Base-by-base conservation (phyloP, 2,888 invertebrate species). In the Drosophila rubida region DNA sequence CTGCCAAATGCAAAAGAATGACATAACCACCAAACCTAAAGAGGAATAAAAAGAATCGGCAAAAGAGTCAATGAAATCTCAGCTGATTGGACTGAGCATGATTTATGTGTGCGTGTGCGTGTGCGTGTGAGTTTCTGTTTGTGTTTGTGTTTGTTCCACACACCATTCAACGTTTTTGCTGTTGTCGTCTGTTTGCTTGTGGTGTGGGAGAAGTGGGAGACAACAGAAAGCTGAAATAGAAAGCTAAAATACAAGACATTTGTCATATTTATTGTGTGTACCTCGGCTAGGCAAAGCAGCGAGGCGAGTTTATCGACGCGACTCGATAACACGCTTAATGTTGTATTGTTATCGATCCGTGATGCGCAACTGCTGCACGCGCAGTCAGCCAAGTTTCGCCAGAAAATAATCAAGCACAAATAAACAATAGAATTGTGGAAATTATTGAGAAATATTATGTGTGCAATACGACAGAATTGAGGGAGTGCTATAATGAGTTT, bases 21-120 rank as follows among this genome's bases (percentile, higher is more conserved):
- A 72, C 65, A 59, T 53, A 65, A 27, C 54, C 58, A 35, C 35
- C 32, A 35, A 35, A 25, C 4, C 27, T 16, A 22, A 16, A 30
- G 14, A 30, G 19, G 9, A 14, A 5, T 32, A 14, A 48, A 25
- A 13, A 14, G 42, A 16, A 23, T 11, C 22, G n/a, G 19, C 25
- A 27, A 55, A 55, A 73, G 30, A 57, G 54, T 73, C 69, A 59
- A 72, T 60, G 51, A 45, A 73, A 69, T 74, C 59, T 55, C 72
- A 73, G 75, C 69, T 73, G 72, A 63, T 74, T 59, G 41, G 53
- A 39, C 39, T 37, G 62, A 55, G 42, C 59, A 27, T 63, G 63
- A 63, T 72, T 63, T 68, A 60, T 69, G 37, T 54, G 14, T 27
- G 39, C 22, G 2, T 19, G 19, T 19, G 19, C 3, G 3, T 19